Base-by-base conservation (phyloP, 92 coral and sea anemone species). In the Blastomussa wellsi region DNA sequence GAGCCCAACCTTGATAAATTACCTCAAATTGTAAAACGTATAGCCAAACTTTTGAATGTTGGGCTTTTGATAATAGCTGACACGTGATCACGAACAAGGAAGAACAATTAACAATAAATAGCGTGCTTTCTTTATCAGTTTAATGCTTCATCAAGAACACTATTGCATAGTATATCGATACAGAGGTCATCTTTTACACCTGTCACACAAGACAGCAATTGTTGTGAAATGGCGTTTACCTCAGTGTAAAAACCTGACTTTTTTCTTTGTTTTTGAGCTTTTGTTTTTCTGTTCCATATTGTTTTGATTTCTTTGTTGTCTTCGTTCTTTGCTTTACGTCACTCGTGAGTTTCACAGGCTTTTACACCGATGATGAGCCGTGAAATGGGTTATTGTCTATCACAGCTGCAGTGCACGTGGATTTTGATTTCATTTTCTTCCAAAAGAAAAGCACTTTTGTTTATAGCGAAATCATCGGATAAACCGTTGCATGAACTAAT, bases 371-470 rank as follows among this genome's bases (percentile, higher is more conserved):
- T n/a, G n/a, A n/a, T n/a, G n/a, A n/a, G n/a, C n/a, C n/a, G 68
- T 62, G 12, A 62, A 62, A 62, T 62, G 28, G 28, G 4, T 10
- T 2, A 70, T 70, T 70, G 75, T 70, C 19, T 70, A 6, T 0
- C 75, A 17, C 75, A 70, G 75, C 75, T 70, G 75, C 15, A 37
- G 47, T 4, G 14, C 75, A 70, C 75, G 75, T 29, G 75, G 75
- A 19, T 70, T 16, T 37, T 36, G 26, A 9, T 70, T 5, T 17
- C 41, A 69, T 70, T 37, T 33, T 5, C 26, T 62, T 62, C 35
- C 26, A 29, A 37, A 20, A 69, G 24, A 24, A 33, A 70, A 70
- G 44, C n/a, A 33, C 75, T 16, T 70, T 15, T 36, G 39, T 38
- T 68, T 70, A 19, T 36, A 38, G 12, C 22, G 24, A 32, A 20